These are phyloP conservation scores for Globodera rostochiensis DNA, from an alignment of 1,140 invertebrate species.

Conservation along the genomic window DNA sequence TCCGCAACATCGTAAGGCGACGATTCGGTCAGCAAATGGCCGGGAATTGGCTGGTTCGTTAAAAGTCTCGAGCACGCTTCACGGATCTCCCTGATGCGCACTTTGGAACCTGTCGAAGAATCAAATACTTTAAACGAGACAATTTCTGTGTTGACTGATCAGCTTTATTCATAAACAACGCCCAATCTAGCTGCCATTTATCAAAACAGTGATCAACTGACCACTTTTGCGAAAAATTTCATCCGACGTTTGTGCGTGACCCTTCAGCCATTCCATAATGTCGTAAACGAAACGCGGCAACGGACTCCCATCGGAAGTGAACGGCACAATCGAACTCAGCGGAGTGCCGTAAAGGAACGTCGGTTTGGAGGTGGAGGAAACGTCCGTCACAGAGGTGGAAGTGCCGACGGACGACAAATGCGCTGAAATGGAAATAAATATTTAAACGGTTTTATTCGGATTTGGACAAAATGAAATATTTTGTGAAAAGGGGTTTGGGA, in stretches of 20 bases:
- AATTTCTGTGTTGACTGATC: neutral
- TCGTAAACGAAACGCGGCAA: slow-evolving; percentile 40
- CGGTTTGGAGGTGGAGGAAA: neutral
- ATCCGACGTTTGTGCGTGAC: slow-evolving; percentile 22
- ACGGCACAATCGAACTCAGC: slow-evolving; percentile 19
- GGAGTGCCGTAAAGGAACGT: slow-evolving; percentile 5
- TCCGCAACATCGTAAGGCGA: slow-evolving; percentile 40
- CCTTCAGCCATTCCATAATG: slow-evolving; percentile 36
- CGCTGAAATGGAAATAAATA: neutral
- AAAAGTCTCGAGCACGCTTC: slow-evolving; percentile 14
- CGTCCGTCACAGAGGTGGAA: neutral
- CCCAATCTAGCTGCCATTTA: neutral
- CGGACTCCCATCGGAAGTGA: slow-evolving; percentile 34
- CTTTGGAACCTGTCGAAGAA: slow-evolving; percentile 3
- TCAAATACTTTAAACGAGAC: neutral
- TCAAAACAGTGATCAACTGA: neutral
- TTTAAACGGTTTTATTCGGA: no score
- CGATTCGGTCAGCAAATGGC: slow-evolving; percentile 29
- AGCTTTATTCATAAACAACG: no score
- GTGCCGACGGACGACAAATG: neutral
- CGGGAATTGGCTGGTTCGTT: slow-evolving; percentile 25
- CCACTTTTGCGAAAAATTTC: slow-evolving; percentile 47
- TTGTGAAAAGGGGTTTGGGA: no score
- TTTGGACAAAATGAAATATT: no score
- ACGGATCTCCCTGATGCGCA: slow-evolving; percentile 25